phyloP scores from a whole-genome alignment of 2,113 vertebrate genomes.

The Epinephelus fuscoguttatus region DNA sequence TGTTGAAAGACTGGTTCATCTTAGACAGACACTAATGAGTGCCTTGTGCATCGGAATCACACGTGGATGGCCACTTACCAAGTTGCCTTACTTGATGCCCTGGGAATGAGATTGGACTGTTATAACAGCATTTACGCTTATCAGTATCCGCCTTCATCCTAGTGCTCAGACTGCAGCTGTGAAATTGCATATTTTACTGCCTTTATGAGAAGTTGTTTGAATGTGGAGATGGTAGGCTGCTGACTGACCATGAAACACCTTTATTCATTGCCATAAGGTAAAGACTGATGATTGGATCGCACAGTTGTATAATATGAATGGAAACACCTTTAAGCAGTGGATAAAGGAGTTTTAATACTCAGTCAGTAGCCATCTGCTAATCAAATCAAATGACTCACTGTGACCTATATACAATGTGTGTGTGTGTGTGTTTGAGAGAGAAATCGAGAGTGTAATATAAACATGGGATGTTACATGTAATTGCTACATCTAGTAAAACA shows the following conservation, averaged over 20 bases:
- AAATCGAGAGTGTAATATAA: neutral
- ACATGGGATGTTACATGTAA: neutral
- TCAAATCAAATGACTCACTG: constrained; percentile 10
- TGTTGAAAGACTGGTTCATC: too few relatives aligned
- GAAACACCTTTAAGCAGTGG: neutral
- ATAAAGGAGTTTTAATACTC: constrained; percentile 11
- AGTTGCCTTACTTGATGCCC: too few relatives aligned
- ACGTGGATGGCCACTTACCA: too few relatives aligned
- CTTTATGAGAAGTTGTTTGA: constrained; percentile 1
- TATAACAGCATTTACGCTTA: neutral
- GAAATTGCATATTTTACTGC: constrained; percentile 17
- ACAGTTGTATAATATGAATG: constrained; percentile 15
- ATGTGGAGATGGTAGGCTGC: constrained; percentile 2
- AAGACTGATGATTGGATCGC: constrained; percentile 22
- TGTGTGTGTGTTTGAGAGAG: neutral
- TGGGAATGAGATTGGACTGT: neutral
- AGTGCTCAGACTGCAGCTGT: neutral
- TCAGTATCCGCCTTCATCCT: neutral
- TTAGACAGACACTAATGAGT: too few relatives aligned
- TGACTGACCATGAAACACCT: constrained; percentile 31
- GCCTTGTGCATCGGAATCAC: too few relatives aligned
- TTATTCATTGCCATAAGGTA: constrained; percentile 33
- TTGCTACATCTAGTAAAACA: neutral
- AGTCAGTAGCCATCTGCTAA: constrained; percentile 12
- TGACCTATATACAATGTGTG: neutral